Percentiles rank a stretch among this genome's conserved stretches.
phyloP scores from a whole-genome alignment of 2,113 vertebrate genomes.

The Pelvicachromis taeniatus region DNA sequence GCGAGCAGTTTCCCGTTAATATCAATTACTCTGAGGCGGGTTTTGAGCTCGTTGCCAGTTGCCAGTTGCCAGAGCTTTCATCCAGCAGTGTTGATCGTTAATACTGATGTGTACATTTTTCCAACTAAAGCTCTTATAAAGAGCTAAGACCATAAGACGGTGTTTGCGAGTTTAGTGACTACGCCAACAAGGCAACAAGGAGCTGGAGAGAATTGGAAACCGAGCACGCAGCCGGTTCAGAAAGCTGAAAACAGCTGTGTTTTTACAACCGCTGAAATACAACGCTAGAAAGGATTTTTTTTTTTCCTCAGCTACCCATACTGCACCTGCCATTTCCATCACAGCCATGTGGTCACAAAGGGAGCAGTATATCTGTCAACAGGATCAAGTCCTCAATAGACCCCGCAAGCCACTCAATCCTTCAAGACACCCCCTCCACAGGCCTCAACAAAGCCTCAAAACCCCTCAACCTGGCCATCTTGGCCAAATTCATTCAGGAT shows the following conservation, averaged over 20 bases:
- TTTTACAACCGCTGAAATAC: constrained; percentile 76
- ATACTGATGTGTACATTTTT: constrained; percentile 60
- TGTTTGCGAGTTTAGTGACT: constrained; percentile 64
- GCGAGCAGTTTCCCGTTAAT: constrained; percentile 58
- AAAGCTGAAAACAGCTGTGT: constrained; percentile 72
- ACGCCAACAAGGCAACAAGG: constrained; percentile 68
- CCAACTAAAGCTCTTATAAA: constrained; percentile 57
- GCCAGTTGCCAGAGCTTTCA: constrained; percentile 27
- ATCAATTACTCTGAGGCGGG: constrained; percentile 40
- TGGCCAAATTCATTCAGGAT: constrained; percentile 21
- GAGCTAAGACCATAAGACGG: constrained; percentile 67
- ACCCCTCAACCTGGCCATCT: constrained; percentile 33
- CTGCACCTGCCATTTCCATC: constrained; percentile 74
- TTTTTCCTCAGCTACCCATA: constrained; percentile 42
- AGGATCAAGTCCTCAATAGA: constrained; percentile 69
- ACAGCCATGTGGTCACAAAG: constrained; percentile 67
- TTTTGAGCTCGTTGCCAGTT: constrained; percentile 43
- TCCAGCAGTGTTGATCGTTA: constrained; percentile 54
- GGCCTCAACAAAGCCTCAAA: constrained; percentile 47
- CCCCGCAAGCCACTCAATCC: constrained; percentile 58
- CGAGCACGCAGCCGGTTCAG: constrained; percentile 31
- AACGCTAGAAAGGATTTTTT: constrained; percentile 53
- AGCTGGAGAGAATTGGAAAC: constrained; percentile 58
- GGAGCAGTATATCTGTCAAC: constrained; percentile 71
- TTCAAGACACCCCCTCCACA: constrained; percentile 46